These are phyloP conservation scores for Gallinago paraguaiae DNA, from an alignment of 2,113 vertebrate species.

Conservation along the genomic window DNA sequence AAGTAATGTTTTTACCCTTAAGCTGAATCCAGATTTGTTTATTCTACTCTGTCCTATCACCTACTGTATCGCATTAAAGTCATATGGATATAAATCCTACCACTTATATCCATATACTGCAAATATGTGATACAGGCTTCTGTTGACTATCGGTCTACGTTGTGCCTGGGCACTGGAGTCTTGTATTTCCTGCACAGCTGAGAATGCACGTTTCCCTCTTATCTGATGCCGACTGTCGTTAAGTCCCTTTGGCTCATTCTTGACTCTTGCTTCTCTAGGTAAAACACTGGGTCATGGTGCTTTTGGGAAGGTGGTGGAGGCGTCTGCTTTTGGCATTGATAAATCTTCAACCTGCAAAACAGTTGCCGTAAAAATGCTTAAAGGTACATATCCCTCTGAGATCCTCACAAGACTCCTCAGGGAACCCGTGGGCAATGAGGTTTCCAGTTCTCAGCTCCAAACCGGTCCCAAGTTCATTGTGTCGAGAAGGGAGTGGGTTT, in stretches of 20 bases:
- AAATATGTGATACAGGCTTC: background rate
- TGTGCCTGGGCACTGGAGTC: conserved; percentile 7
- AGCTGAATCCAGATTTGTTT: background rate
- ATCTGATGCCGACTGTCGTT: background rate
- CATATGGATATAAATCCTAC: background rate
- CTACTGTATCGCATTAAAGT: background rate
- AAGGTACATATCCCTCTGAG: conserved; percentile 81
- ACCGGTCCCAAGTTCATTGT: background rate
- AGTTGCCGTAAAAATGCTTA: conserved; percentile 96
- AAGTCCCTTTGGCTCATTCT: conserved; percentile 56
- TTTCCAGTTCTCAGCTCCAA: background rate
- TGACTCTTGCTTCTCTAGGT: conserved; percentile 79
- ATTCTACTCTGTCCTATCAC: background rate
- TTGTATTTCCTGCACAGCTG: conserved; percentile 18
- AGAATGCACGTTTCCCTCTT: conserved; percentile 31
- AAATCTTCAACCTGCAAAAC: conserved; percentile 96
- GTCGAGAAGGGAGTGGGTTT: background rate
- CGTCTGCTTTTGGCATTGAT: conserved; percentile 94
- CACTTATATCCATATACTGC: conserved; percentile 8
- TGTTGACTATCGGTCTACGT: background rate
- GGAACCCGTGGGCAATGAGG: background rate
- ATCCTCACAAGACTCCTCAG: background rate
- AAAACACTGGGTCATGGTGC: conserved; percentile 94
- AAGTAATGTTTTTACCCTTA: background rate
- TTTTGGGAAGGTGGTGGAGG: conserved; percentile 95